phyloP scores from a whole-genome alignment of 2,888 invertebrate genomes.

The Thalpophila matura region DNA sequence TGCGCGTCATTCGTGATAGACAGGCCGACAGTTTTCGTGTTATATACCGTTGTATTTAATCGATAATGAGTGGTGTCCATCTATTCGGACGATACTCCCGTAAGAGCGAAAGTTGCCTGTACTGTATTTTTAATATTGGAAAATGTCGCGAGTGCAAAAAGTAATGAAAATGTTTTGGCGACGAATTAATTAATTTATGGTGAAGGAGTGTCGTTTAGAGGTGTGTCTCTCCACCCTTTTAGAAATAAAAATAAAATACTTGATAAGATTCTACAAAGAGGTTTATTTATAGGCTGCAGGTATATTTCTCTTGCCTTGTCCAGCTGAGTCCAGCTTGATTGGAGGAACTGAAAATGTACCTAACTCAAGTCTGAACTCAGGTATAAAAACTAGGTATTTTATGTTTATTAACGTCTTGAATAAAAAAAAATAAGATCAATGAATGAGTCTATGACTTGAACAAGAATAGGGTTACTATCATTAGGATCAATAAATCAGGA shows the following conservation, averaged over 20 bases:
- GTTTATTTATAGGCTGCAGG: conserved; percentile 39
- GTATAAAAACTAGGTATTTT: no score
- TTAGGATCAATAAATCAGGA: no score
- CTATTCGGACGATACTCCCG: conserved; percentile 46
- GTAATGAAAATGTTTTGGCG: conserved; percentile 39
- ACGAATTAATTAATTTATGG: conserved; percentile 50
- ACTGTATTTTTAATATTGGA: conserved; percentile 45
- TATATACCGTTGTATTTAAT: conserved; percentile 62
- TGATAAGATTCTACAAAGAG: conserved; percentile 37
- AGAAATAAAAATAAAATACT: conserved; percentile 37
- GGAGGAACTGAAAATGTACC: conserved; percentile 9
- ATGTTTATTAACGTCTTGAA: background rate
- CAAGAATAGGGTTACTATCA: no score
- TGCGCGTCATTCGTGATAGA: conserved; percentile 32
- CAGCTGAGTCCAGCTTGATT: conserved; percentile 5
- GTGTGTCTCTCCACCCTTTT: conserved; percentile 43
- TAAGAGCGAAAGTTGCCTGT: conserved; percentile 54
- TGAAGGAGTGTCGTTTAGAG: conserved; percentile 51
- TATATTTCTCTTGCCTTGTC: conserved; percentile 12
- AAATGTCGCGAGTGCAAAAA: conserved; percentile 43
- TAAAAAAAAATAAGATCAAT: no score
- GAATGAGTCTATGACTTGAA: no score
- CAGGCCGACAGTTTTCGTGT: conserved; percentile 9
- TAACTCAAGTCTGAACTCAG: background rate
- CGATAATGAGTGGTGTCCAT: conserved; percentile 56